Conservation (phyloP, 2,113 vertebrate genomes). For the Sebastes fasciatus region DNA sequence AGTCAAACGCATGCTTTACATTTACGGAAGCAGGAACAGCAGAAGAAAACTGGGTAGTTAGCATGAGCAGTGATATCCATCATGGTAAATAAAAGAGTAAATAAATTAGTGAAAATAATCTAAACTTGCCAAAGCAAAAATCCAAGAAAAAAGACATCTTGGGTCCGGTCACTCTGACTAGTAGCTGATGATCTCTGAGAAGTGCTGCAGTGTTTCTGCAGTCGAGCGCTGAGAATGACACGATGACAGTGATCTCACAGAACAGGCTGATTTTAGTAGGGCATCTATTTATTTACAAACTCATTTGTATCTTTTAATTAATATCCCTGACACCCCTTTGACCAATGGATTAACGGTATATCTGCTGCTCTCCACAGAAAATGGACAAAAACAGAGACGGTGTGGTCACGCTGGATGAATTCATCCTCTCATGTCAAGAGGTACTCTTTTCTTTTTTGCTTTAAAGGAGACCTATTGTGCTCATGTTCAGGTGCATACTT, state of each 20-base stretch:
- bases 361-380: slow-evolving; percentile 87
- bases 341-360: not conserved
- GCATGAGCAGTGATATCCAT: not conserved
- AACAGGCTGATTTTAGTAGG: not conserved
- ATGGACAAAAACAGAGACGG: slow-evolving; percentile 99
- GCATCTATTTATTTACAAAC: not conserved
- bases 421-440: slow-evolving; percentile 97
- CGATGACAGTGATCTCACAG: not conserved
- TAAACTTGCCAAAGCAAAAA: not conserved
- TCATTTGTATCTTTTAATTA: not conserved
- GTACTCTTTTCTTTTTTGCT: slow-evolving; percentile 76
- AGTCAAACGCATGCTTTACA: not conserved
- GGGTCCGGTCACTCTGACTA: not conserved
- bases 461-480: too few species aligned
- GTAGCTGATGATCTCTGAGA: not conserved
- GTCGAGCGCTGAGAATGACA: not conserved
- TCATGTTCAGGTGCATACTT: too few species aligned
- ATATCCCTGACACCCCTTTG: not conserved
- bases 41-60: not conserved
- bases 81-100: not conserved
- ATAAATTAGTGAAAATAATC: not conserved
- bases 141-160: not conserved
- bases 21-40: not conserved
- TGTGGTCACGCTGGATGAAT: slow-evolving; percentile 97
- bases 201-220: not conserved